phyloP scores from a whole-genome alignment of 92 coral and sea anemone genomes.

The Actinernus sp. region DNA sequence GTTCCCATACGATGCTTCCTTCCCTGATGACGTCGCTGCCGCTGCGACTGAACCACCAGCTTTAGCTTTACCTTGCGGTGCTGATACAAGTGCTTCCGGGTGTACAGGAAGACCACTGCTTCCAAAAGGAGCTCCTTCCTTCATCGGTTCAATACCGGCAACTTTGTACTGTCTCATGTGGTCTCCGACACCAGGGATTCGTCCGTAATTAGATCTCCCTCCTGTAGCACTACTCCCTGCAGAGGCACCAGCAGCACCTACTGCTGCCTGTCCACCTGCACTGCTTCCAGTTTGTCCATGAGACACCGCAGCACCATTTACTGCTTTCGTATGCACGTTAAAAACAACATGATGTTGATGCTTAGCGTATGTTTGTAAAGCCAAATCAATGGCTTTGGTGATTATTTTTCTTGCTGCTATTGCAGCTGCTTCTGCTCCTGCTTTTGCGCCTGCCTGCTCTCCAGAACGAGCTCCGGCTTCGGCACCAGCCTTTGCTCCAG shows the following conservation, averaged over 20 bases:
- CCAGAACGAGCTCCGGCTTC: slow-evolving; percentile 60
- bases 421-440: slow-evolving; percentile 70
- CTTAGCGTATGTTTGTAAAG: neutral
- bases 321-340: neutral
- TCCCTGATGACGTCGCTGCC: neutral
- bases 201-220: no score
- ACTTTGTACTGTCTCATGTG: neutral
- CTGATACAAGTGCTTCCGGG: no score
- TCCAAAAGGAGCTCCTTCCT: neutral
- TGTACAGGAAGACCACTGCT: no score
- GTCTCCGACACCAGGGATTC: no score
- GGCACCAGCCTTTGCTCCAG: slow-evolving; percentile 64
- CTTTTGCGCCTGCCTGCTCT: slow-evolving; percentile 37
- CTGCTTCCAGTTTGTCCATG: neutral
- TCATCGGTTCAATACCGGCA: neutral
- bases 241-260: neutral
- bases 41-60: neutral
- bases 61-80: neutral
- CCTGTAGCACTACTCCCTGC: neutral
- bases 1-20: no score
- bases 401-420: slow-evolving; percentile 34
- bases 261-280: neutral
- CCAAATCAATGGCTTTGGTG: neutral
- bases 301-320: neutral
- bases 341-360: neutral